These are phyloP conservation scores for Trissoscelio sp. DNA, from an alignment of 2,888 invertebrate species.

Conservation along the genomic window DNA sequence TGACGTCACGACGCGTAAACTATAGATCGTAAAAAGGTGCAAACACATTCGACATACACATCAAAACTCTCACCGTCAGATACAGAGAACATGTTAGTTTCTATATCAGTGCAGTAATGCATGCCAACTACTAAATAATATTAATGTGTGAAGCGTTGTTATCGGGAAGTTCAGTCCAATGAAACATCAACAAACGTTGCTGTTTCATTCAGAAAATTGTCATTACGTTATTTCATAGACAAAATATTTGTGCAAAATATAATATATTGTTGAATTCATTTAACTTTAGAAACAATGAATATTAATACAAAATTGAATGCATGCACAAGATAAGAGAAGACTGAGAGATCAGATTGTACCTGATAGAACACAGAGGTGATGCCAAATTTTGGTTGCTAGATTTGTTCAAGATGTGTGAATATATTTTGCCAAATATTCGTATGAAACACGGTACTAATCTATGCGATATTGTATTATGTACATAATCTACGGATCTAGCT, in stretches of 20 bases:
- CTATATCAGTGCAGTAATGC: conserved; percentile 80
- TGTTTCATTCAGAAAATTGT: conserved; percentile 19
- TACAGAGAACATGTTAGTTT: conserved; percentile 79
- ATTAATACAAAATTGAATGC: too few species aligned
- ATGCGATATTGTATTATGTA: conserved; percentile 32
- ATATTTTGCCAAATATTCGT: conserved; percentile 57
- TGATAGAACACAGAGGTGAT: neutral
- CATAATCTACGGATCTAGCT: conserved; percentile 44
- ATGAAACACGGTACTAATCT: conserved; percentile 32
- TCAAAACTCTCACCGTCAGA: conserved; percentile 84
- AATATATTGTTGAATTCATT: neutral
- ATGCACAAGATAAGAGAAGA: too few species aligned
- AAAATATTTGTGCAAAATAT: conserved; percentile 45
- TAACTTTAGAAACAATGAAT: too few species aligned
- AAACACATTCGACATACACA: conserved; percentile 83
- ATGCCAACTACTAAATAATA: conserved; percentile 78
- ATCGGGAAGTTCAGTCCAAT: conserved; percentile 1
- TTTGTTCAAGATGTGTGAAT: conserved; percentile 1
- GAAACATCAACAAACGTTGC: conserved; percentile 34
- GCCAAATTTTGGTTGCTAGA: neutral
- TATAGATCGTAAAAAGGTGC: conserved; percentile 77
- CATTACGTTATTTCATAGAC: conserved; percentile 20
- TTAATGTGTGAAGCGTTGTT: conserved; percentile 54
- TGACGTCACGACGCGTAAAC: conserved; percentile 70
- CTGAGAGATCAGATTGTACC: neutral